Evolutionary conservation across 2,888 invertebrate genomes (phyloP).

Genomic region (Mactromeris polynyma): DNA sequence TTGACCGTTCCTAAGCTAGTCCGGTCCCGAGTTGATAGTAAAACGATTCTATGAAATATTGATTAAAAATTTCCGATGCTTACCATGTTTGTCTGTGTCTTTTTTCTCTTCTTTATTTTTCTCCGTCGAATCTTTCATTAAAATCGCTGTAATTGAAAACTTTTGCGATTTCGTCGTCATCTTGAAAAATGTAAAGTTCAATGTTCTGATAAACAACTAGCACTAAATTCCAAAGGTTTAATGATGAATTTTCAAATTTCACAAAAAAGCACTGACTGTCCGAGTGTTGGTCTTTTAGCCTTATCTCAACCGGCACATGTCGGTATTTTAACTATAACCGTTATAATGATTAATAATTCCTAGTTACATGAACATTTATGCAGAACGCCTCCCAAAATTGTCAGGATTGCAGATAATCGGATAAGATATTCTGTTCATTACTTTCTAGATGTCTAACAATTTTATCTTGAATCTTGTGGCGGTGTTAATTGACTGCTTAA

Average conservation of each 20-base stretch:
- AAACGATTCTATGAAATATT: too few relatives aligned
- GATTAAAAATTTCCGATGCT: neutral
- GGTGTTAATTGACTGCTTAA: conserved; percentile 65
- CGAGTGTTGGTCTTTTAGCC: neutral
- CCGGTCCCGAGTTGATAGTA: neutral
- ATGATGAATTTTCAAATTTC: neutral
- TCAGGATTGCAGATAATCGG: conserved; percentile 58
- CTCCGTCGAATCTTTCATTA: conserved; percentile 41
- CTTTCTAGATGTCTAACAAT: conserved; percentile 55
- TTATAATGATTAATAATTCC: conserved; percentile 47
- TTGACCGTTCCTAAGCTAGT: neutral
- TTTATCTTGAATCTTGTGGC: conserved; percentile 35
- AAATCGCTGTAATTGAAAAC: conserved; percentile 65
- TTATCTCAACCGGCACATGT: neutral
- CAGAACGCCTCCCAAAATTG: conserved; percentile 41
- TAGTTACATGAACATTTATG: conserved; percentile 42
- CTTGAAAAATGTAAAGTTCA: neutral
- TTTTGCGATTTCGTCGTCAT: conserved; percentile 59
- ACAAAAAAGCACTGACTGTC: neutral
- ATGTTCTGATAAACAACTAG: neutral
- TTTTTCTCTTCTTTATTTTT: neutral
- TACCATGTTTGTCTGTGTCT: neutral
- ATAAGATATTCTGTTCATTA: conserved; percentile 60
- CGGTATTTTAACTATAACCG: neutral
- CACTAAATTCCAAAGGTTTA: neutral